Evolutionary conservation across 2,888 invertebrate genomes (phyloP), one percentile per base, ranked within the genome.

Genomic region (Lasius platythorax): DNA sequence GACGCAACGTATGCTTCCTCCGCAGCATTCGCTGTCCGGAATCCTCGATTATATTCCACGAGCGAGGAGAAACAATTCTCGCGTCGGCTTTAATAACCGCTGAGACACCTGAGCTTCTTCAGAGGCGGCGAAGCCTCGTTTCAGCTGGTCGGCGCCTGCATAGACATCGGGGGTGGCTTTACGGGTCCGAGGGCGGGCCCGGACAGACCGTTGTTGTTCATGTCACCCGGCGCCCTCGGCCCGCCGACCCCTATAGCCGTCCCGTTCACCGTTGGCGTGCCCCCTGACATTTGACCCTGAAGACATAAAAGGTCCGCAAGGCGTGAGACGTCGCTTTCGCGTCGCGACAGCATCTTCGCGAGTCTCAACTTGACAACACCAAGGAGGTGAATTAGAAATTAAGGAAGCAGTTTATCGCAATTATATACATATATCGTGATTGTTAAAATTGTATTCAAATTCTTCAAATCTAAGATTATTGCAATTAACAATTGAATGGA

Each of bases 81-180:
- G 40, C 83, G 56, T 84, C 75, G 40, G 79, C 75, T 91, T 94
- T 91, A 95, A 89, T 94, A 94, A 90, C 95, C 92, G 89, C 94
- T 94, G 91, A 94, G 94, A 92, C 95, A 95, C 89, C 94, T 93
- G 85, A 95, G 93, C 91, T 95, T 95, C 90, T 95, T 95, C 91
- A 93, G 82, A 43, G 94, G 94, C 70, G 95, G 95, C 82, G 92
- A 92, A 75, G 93, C 94, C 94, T 94, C 94, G 93, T 95, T 94
- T 95, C 95, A 95, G 95, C 95, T 95, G 88, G 94, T 94, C 87
- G 95, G 94, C 40, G 95, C 94, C 63, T 94, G 94, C 94, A 95
- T 95, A 85, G 94, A 92, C 93, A 95, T 94, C 67, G 95, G 95
- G n/a, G 94, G 92, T 75, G 94, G 93, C 88, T 95, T 95, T 30